Conservation (phyloP, 2,888 invertebrate species). For the Cryptophagus acutangulus region DNA sequence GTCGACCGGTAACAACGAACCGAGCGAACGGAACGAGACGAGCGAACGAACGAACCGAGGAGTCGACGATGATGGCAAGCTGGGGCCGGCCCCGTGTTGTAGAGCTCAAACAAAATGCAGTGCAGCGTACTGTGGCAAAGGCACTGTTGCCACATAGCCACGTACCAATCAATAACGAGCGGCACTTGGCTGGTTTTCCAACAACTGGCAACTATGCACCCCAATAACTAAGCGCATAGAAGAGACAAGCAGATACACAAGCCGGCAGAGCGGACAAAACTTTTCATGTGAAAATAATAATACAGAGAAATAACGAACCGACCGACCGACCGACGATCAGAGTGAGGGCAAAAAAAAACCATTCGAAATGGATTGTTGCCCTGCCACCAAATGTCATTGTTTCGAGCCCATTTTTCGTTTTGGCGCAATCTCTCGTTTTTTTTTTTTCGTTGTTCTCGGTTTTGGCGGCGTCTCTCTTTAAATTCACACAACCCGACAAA, state of each 20-base stretch:
- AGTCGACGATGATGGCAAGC: slow-evolving; percentile 5
- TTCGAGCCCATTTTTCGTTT: too few relatives aligned
- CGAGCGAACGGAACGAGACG: slow-evolving; percentile 15
- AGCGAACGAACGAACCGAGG: slow-evolving; percentile 15
- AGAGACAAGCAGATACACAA: too few relatives aligned
- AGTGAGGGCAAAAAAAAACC: too few relatives aligned
- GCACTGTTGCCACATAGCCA: slow-evolving; percentile 39
- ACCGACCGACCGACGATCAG: background rate
- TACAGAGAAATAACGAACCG: too few relatives aligned
- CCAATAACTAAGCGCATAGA: slow-evolving; percentile 1
- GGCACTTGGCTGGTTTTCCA: slow-evolving; percentile 32
- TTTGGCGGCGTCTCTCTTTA: too few relatives aligned
- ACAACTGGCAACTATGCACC: slow-evolving; percentile 33
- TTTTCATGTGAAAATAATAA: too few relatives aligned
- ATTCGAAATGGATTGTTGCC: too few relatives aligned
- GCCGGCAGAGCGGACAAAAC: too few relatives aligned
- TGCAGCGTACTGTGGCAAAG: slow-evolving; percentile 44
- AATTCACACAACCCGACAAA: slow-evolving; percentile 4
- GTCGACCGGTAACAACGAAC: slow-evolving; percentile 12
- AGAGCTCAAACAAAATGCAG: slow-evolving; percentile 32
- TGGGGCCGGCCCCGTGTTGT: background rate
- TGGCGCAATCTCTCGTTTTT: too few relatives aligned
- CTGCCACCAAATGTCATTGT: too few relatives aligned
- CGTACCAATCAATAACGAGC: slow-evolving; percentile 45
- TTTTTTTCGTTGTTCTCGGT: too few relatives aligned